A percentile compares a stretch with the other conserved stretches of the same genome.
Conservation (phyloP, 23 tunicate genomes). For the Ascidia mentula region DNA sequence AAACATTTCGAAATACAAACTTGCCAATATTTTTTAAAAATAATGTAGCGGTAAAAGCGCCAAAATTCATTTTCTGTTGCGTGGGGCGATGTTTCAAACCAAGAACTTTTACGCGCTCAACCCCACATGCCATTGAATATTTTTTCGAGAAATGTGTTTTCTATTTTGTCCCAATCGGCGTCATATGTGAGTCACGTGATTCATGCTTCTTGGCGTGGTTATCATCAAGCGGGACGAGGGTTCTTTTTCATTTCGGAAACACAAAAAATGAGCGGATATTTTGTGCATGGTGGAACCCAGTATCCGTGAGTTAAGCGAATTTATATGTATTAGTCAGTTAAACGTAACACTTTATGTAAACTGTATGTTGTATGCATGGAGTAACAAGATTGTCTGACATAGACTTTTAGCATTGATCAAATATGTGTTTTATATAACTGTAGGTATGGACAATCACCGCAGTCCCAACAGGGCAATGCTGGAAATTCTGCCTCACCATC, state of each 20-base stretch:
- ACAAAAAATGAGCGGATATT: conserved; percentile 50
- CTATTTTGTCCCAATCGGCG: no score
- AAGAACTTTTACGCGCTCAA: no score
- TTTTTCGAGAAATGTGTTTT: no score
- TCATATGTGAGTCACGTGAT: not conserved
- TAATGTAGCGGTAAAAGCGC: no score
- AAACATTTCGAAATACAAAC: no score
- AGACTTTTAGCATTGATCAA: not conserved
- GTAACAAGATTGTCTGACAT: not conserved
- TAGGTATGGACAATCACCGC: not conserved
- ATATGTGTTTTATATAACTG: not conserved
- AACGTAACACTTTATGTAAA: not conserved
- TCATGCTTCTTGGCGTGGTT: conserved; percentile 8
- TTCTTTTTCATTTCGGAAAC: not conserved
- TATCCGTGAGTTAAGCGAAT: conserved; percentile 45
- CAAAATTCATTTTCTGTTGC: no score
- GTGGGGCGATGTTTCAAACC: no score
- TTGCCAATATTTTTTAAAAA: no score
- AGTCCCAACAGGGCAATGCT: not conserved
- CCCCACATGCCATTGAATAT: no score
- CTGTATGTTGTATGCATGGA: not conserved
- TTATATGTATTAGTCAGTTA: no score
- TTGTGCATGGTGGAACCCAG: conserved; percentile 72
- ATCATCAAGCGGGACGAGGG: not conserved
- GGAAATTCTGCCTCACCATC: not conserved